Evolutionary conservation across 2,113 vertebrate species (phyloP).

Genomic region (Anguilla japonica): DNA sequence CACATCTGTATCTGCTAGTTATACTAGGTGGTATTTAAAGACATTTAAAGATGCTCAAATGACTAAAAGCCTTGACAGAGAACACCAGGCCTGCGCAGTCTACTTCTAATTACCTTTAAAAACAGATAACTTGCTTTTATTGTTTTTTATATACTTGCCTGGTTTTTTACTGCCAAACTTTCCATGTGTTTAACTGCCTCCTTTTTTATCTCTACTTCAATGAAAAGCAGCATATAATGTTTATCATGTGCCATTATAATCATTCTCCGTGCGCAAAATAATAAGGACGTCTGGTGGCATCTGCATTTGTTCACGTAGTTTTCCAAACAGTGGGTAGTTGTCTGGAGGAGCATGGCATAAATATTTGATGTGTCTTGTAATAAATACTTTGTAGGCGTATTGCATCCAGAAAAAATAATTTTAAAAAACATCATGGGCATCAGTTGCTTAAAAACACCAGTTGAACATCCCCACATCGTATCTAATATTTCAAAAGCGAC

Average conservation of each 20-base stretch:
- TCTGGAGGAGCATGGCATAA: neutral
- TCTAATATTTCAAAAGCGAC: neutral
- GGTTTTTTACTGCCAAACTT: neutral
- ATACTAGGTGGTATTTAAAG: neutral
- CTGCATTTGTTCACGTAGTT: neutral
- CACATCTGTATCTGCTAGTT: no score
- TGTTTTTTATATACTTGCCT: neutral
- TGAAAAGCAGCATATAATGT: neutral
- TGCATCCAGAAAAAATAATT: slow-evolving; percentile 1
- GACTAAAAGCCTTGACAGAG: no score
- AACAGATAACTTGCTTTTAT: neutral
- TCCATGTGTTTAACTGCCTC: neutral
- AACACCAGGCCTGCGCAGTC: no score
- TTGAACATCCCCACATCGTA: neutral
- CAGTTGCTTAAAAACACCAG: slow-evolving; percentile 10
- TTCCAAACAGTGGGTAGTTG: neutral
- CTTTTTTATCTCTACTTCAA: neutral
- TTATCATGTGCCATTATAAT: neutral
- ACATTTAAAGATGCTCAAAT: neutral
- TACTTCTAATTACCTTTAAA: neutral
- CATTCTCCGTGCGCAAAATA: neutral
- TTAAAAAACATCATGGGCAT: neutral
- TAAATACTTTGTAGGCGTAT: slow-evolving; percentile 17
- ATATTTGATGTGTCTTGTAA: neutral
- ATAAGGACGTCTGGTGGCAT: neutral